Base-by-base conservation (phyloP, 2,797 vertebrate genomes). In the Chaetophractus vellerosus region DNA sequence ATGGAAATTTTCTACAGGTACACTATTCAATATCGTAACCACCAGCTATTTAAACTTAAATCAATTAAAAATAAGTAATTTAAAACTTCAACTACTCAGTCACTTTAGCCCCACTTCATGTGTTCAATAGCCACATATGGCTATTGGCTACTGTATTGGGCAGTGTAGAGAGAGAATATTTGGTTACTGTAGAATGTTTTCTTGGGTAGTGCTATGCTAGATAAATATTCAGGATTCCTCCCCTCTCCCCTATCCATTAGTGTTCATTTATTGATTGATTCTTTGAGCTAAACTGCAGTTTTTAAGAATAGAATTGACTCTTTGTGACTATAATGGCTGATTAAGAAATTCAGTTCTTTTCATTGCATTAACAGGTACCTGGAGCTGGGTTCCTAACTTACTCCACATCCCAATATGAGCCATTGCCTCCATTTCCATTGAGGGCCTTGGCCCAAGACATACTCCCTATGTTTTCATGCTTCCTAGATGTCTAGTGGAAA, bases 251-350 rank as follows among this genome's bases (percentile, higher is more conserved):
- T 16, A 9, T 21, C 19, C 9, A 52, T 57, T 68, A 63, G 19
- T 31, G 74, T 31, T 78, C 21, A 52, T 14, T 91, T 79, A 50
- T 50, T 90, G 15, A 41, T 26, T 88, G 48, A 48, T 38, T 90
- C 16, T 59, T 93, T 88, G 38, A 84, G 63, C 41, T 52, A 48
- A 63, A 72, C 18, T 52, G 5, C 0, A 41, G 24, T 63, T 88
- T 92, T 90, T 91, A 88, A 68, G 3, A 82, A 57, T 18, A 80
- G 38, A 94, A 69, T 87, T 69, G 24, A 38, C 93, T 92, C 66
- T 76, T 78, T 87, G 28, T 57, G 12, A 82, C 84, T 48, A 71
- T 45, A 45, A 5, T 9, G 48, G 55, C 28, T 64, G 61, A 68
- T 12, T 82, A 55, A 93, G 71, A 93, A 83, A 38, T 85, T 52